These are phyloP conservation scores for Sebastes oblongus DNA, from an alignment of 2,797 vertebrate species.

Conservation along the genomic window DNA sequence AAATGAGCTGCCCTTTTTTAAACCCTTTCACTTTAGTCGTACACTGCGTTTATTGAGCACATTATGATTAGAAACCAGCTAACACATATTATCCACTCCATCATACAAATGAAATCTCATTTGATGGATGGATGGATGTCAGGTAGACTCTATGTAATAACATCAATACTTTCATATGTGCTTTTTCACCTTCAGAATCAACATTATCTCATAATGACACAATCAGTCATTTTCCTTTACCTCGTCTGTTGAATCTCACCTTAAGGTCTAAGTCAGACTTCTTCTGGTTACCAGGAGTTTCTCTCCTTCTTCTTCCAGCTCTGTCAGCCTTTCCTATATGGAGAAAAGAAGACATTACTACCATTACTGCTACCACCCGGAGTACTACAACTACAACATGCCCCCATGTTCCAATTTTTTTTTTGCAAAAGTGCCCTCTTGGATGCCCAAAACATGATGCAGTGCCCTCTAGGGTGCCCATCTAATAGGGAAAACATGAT, in stretches of 20 bases:
- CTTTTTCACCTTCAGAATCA: background rate
- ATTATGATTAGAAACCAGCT: background rate
- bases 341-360: background rate
- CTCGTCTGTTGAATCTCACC: constrained; percentile 27
- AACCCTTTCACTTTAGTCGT: background rate
- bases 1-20: background rate
- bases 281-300: constrained; percentile 30
- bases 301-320: constrained; percentile 54
- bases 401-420: background rate
- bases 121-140: background rate
- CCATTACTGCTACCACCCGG: background rate
- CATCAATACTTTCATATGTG: background rate
- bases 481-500: background rate
- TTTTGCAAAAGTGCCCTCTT: background rate
- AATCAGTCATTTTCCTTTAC: background rate
- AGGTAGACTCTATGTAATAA: background rate
- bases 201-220: background rate
- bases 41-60: background rate
- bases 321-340: constrained; percentile 12
- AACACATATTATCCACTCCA: background rate
- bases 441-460: background rate
- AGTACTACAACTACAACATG: background rate
- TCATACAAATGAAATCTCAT: background rate
- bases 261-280: constrained; percentile 62
- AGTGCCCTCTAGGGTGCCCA: background rate